Conservation (phyloP, 2,113 vertebrate genomes). For the Halichoeres trimaculatus region DNA sequence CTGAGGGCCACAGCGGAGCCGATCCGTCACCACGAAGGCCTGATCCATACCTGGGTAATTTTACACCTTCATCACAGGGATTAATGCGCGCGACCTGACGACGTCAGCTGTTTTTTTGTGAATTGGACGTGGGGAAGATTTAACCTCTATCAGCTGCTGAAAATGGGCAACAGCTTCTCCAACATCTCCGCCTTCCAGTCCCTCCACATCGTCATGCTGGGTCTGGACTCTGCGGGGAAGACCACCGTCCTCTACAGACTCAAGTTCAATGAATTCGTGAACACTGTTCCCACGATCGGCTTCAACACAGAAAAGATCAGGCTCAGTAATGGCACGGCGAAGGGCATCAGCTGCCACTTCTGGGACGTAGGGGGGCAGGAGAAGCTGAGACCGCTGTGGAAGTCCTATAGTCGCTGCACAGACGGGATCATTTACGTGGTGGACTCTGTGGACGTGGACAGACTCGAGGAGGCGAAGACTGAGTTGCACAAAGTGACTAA, state of each 20-base stretch:
- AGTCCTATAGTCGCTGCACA: constrained; percentile 97
- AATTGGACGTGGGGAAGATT: not conserved
- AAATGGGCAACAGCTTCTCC: constrained; percentile 97
- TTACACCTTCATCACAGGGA: not conserved
- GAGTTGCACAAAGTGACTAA: constrained; percentile 98
- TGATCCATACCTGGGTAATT: not conserved
- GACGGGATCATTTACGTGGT: constrained; percentile 98
- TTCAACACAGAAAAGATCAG: constrained; percentile 97
- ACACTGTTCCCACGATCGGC: constrained; percentile 97
- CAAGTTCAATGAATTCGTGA: constrained; percentile 98
- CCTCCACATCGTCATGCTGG: constrained; percentile 97
- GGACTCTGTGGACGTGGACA: constrained; percentile 96
- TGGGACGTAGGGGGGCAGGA: constrained; percentile 98
- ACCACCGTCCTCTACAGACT: constrained; percentile 95
- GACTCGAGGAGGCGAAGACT: constrained; percentile 94
- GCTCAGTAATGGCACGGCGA: constrained; percentile 93
- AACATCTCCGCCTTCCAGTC: constrained; percentile 98
- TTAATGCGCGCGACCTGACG: constrained; percentile 3
- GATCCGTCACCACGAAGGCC: constrained; percentile 27
- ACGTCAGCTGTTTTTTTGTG: not conserved
- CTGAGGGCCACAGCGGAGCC: constrained; percentile 54
- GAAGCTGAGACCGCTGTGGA: constrained; percentile 97
- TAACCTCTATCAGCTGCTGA: not conserved
- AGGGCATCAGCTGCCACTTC: constrained; percentile 98
- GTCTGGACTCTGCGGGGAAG: constrained; percentile 96